Evolutionary conservation across 2,113 vertebrate genomes (phyloP), one percentile per base, ranked within the genome.

Genomic region (Forbesichthys papilliferus): DNA sequence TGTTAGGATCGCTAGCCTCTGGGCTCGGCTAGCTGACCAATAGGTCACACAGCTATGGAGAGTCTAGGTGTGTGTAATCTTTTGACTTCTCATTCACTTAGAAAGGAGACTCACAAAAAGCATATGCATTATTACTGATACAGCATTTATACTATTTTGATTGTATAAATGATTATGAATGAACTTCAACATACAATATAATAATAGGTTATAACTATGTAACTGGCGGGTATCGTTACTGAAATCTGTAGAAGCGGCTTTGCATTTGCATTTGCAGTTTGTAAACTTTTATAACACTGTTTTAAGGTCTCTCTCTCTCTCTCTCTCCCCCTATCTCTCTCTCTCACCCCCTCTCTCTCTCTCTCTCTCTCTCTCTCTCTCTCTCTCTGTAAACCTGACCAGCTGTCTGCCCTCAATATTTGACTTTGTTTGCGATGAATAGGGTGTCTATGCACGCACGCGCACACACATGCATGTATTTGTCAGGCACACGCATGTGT

Each of bases 351-450:
- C 56, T 6, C 4, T 11, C 58, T 60, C 11, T 36, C 27, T 59
- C 56, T 59, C 56, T 59, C 27, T 59, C 56, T 36, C 56, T 59
- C 27, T 59, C 27, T 59, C 86, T 83, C 84, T 87, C 84, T 83
- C 81, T 80, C 74, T 71, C 69, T 83, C 71, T 53, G 81, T 84
- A 86, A 87, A 87, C 81, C 81, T 61, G 77, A 76, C 84, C 88
- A 88, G 83, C 88, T 91, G 85, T 83, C 83, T 89, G 83, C 86
- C 88, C 84, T 87, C 88, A 75, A 79, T 79, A 71, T 80, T 69
- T 86, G 86, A 91, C 88, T 85, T 89, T 88, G 78, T 88, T 91
- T 88, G 27, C 87, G 83, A 82, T 86, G 81, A 89, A 87, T 73
- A 70, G 71, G 75, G 48, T 74, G 78, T 27, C 18, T 8, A 57